Evolutionary conservation across 2,888 invertebrate genomes (phyloP).

Genomic region (Thera obeliscata): DNA sequence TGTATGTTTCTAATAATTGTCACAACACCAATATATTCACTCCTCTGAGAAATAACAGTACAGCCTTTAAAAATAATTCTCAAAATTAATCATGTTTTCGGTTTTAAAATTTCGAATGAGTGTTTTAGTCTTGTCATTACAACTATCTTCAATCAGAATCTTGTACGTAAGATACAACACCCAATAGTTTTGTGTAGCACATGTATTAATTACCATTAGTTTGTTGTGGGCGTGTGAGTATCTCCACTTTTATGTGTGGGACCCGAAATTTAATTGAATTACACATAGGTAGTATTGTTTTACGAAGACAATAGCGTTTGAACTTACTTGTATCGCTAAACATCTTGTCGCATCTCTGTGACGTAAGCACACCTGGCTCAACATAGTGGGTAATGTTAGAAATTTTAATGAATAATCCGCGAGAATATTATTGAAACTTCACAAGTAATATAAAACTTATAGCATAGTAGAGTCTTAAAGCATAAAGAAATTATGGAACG

Average conservation of each 20-base stretch:
- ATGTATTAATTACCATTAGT: slow-evolving; percentile 53
- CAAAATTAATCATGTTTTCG: slow-evolving; percentile 34
- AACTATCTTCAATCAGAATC: slow-evolving; percentile 49
- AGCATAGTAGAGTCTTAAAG: too few species aligned
- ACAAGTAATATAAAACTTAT: neutral
- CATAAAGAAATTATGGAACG: too few species aligned
- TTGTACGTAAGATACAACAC: slow-evolving; percentile 15
- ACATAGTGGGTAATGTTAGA: slow-evolving; percentile 26
- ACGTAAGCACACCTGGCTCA: slow-evolving; percentile 49
- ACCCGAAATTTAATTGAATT: slow-evolving; percentile 60
- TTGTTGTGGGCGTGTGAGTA: slow-evolving; percentile 51
- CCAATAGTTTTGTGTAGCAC: slow-evolving; percentile 42
- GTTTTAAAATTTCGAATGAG: slow-evolving; percentile 38
- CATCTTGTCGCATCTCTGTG: slow-evolving; percentile 37
- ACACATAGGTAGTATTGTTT: slow-evolving; percentile 64
- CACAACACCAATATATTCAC: neutral
- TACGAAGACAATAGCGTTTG: slow-evolving; percentile 54
- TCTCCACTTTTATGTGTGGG: slow-evolving; percentile 46
- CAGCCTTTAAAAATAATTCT: slow-evolving; percentile 10
- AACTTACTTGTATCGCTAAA: slow-evolving; percentile 31
- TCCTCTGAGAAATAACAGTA: slow-evolving; percentile 8
- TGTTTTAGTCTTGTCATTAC: slow-evolving; percentile 45
- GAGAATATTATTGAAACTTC: neutral
- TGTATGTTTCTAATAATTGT: neutral
- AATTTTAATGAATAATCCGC: slow-evolving; percentile 2